Base-by-base conservation (phyloP, 2,888 invertebrate species). In the Eristalis arbustorum region DNA sequence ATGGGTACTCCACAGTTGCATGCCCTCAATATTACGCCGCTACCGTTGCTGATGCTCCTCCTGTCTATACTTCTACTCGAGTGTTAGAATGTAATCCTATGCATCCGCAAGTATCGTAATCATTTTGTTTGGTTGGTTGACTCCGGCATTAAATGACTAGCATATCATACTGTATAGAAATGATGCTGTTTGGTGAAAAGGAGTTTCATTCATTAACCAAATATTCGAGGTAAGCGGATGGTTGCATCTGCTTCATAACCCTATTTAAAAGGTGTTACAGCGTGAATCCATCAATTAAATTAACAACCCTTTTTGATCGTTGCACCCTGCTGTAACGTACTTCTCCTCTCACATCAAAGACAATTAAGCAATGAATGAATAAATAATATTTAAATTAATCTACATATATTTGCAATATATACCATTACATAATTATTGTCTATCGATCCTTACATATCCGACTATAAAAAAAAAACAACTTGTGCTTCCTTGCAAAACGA, bases 251-350 rank as follows among this genome's bases (percentile, higher is more conserved):
- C 87, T 82, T 89, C 88, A 89, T 89, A 89, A 89, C 89, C 89
- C 89, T 88, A 89, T 89, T 89, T 89, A 89, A 89, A 89, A 89
- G 89, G 89, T 88, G 89, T 89, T 89, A 89, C 88, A 88, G 84
- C 89, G 89, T 89, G 88, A 89, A 89, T 89, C 88, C 89, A 89
- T 89, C 89, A 89, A 89, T 89, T 89, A 89, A 88, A 89, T 89
- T 89, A 89, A 88, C 89, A 88, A 49, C 85, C 88, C 83, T 75
- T 75, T 87, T 78, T 78, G 68, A 83, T 69, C 34, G 14, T 56
- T 72, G 56, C 18, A 57, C 40, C 62, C 13, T 62, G 31, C 37
- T 34, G 31, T 72, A 14, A 14, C n/a, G 8, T n/a, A n/a, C 23
- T 59, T 78, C 49, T 31, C 18, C 34, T 49, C 23, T 57, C 57